Evolutionary conservation across 2,797 vertebrate species (phyloP), one percentile per base, ranked within the genome.

Genomic region (Anolis apletophallus): DNA sequence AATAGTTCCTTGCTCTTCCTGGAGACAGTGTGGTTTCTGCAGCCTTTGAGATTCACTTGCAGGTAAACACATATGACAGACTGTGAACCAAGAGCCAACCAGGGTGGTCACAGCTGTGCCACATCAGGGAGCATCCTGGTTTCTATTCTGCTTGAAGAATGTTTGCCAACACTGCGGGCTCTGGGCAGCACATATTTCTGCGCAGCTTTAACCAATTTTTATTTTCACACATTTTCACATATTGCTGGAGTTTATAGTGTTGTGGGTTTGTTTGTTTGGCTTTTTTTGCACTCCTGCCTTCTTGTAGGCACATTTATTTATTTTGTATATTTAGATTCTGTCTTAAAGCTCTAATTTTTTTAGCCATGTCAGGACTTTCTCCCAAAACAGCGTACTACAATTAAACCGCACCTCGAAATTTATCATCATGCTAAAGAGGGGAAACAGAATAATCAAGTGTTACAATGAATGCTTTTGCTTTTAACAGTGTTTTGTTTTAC

Each of bases 141-240:
- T 94, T 96, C 94, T 96, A 94, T 94, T 96, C 96, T 93, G 94
- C 92, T 40, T 94, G 94, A 94, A 97, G 97, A 98, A 98, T 99
- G 98, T 98, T 99, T 97, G 97, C 98, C 94, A 95, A 98, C 97
- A 97, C 97, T 97, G 96, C 96, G 97, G 97, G 97, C 96, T 96
- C 96, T 96, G 96, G 96, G 97, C 83, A 94, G 97, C 96, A 98
- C 98, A 98, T 98, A 97, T 7, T 95, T 96, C 95, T 95, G 93
- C 91, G 79, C 61, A 76, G 80, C 75, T 92, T 87, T 76, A 83
- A 26, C 87, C 89, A 77, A 92, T 91, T 21, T 23, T 73, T 23
- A 8, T 10, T 21, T 40, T 90, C 26, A 0, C 3, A 50, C 79
- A 85, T 89, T 82, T n/a, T 84, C 32, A 89, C 92, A 84, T 85